Evolutionary conservation across 2,113 vertebrate genomes (phyloP).

Genomic region (Pristiophorus japonicus): DNA sequence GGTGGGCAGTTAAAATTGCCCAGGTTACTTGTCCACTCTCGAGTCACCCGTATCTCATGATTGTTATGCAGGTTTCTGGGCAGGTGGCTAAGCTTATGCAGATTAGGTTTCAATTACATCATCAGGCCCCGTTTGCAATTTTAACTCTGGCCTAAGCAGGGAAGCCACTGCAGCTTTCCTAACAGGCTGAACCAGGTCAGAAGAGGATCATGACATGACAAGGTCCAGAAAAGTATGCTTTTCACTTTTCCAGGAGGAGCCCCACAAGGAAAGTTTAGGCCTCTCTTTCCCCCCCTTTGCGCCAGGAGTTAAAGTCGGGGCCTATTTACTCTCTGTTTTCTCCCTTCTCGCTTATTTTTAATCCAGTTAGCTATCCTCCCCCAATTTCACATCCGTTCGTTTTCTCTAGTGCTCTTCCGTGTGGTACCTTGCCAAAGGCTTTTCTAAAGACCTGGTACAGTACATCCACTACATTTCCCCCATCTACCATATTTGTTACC

Average conservation of each 20-base stretch:
- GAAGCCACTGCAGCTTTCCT: no score
- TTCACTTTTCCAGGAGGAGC: not conserved
- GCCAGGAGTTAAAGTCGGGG: not conserved
- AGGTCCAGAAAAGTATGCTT: no score
- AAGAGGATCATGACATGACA: no score
- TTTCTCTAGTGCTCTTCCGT: not conserved
- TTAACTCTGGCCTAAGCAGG: no score
- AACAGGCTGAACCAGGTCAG: no score
- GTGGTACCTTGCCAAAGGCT: not conserved
- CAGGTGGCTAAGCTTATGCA: no score
- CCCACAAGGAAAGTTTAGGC: not conserved
- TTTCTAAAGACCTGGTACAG: not conserved
- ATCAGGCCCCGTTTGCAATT: no score
- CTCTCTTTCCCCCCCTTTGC: not conserved
- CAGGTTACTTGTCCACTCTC: no score
- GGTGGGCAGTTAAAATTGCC: no score
- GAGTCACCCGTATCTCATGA: no score
- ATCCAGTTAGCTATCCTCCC: not conserved
- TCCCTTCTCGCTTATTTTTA: not conserved
- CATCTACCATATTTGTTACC: not conserved
- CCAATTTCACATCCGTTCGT: not conserved
- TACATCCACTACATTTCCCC: not conserved
- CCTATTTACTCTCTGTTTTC: not conserved
- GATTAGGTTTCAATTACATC: no score
- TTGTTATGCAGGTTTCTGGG: no score